Evolutionary conservation across 2,113 vertebrate genomes (phyloP).

Genomic region (Hirundichthys speculiger): DNA sequence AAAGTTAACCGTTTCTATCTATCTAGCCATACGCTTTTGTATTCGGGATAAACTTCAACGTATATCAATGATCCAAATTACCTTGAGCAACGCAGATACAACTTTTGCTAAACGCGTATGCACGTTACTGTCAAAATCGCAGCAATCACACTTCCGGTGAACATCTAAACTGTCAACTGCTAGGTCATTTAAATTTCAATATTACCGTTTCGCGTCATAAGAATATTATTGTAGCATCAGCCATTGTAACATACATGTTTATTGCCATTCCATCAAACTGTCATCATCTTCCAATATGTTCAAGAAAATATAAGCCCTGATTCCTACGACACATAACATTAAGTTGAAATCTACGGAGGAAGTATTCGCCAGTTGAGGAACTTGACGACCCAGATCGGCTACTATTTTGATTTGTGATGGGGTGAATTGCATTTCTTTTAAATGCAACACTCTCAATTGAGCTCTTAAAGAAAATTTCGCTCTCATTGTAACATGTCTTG

Average conservation of each 20-base stretch:
- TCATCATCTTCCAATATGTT: neutral
- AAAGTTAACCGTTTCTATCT: neutral
- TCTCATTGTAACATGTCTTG: neutral
- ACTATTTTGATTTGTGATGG: neutral
- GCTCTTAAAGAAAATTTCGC: neutral
- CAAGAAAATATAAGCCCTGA: neutral
- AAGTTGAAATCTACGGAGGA: constrained; percentile 14
- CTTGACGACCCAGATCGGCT: neutral
- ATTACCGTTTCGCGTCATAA: neutral
- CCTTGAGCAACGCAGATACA: neutral
- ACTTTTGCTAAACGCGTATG: constrained; percentile 22
- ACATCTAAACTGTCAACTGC: neutral
- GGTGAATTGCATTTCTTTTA: neutral
- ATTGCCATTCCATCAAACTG: neutral
- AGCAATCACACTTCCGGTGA: constrained; percentile 26
- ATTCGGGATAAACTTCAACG: neutral
- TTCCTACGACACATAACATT: too few relatives aligned
- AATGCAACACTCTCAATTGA: neutral
- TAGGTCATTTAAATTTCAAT: neutral
- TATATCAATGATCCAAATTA: neutral
- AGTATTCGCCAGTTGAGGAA: neutral
- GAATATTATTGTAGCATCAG: neutral
- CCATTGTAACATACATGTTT: neutral
- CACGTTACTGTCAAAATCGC: neutral
- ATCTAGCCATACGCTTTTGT: neutral